Evolutionary conservation across 2,113 vertebrate species (phyloP), one percentile per base, ranked within the genome.

Genomic region (Chaetodon auriga): DNA sequence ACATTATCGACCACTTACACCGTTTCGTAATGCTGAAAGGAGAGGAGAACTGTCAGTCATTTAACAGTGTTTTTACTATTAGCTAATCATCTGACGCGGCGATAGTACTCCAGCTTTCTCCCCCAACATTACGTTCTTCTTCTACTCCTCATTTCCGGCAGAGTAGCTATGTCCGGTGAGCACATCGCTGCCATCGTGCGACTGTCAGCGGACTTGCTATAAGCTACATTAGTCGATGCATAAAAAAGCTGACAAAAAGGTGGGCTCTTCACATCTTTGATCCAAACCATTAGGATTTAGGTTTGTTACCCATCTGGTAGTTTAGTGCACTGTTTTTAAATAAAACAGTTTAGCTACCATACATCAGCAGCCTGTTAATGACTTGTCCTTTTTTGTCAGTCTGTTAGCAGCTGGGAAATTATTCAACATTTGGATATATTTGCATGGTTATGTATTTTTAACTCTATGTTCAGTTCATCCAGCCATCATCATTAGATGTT

Each of bases 1-100:
- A 61, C 93, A 95, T 93, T 45, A 48, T 77, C 78, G 60, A 49
- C 23, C n/a, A 74, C 49, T 46, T 45, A 30, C 58, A 61, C 45
- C 18, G 68, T 6, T 36, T 54, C 9, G 38, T 78, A 68, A 23
- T 0, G 25, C 82, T 48, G 63, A 53, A 13, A 46, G 5, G 13
- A 65, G n/a, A 38, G 3, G 3, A 16, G 58, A 71, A n/a, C 21
- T 5, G 48, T 19, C 21, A 5, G 53, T 51, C 54, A 38, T 66
- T 78, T 36, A 2, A 38, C 70, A 13, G 58, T 80, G 74, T 74
- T 78, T 66, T 79, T 53, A 38, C 75, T 75, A 8, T 63, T 70
- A 58, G 81, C 63, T 78, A 55, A 71, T 54, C 73, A 74, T 61
- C 86, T 83, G 90, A 89, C 84, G 82, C 75, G 54, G 82, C 75